Percentiles rank a stretch among this genome's conserved stretches.
These are phyloP conservation scores for Phaedon cochleariae DNA, from an alignment of 2,888 invertebrate genomes.

Conservation along the genomic window DNA sequence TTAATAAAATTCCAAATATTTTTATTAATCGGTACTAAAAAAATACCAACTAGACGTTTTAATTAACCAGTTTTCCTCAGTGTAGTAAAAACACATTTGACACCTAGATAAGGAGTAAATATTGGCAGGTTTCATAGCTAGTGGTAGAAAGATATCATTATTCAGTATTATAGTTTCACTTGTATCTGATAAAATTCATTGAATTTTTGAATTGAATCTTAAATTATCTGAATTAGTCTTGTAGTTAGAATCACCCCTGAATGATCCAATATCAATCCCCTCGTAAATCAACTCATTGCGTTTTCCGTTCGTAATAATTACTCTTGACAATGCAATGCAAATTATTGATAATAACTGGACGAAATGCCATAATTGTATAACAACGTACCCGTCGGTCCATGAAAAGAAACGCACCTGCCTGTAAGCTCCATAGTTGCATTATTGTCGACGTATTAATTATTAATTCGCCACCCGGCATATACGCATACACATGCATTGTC, in stretches of 20 bases:
- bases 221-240: too few relatives aligned
- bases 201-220: too few relatives aligned
- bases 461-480: conserved; percentile 47
- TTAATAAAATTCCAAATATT: too few relatives aligned
- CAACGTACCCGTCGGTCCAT: conserved; percentile 51
- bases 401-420: conserved; percentile 51
- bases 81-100: too few relatives aligned
- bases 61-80: too few relatives aligned
- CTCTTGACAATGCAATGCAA: conserved; percentile 45
- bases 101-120: too few relatives aligned
- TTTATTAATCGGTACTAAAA: too few relatives aligned
- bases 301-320: conserved; percentile 42
- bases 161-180: too few relatives aligned
- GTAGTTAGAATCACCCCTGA: not conserved
- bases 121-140: too few relatives aligned
- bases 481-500: not conserved
- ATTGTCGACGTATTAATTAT: conserved; percentile 49
- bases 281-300: conserved; percentile 10
- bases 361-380: conserved; percentile 44
- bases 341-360: conserved; percentile 47
- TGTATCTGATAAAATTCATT: too few relatives aligned
- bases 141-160: too few relatives aligned
- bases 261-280: not conserved
- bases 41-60: too few relatives aligned
- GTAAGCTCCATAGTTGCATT: not conserved